phyloP scores from a whole-genome alignment of 2,113 vertebrate genomes.

The Eolophus roseicapilla region DNA sequence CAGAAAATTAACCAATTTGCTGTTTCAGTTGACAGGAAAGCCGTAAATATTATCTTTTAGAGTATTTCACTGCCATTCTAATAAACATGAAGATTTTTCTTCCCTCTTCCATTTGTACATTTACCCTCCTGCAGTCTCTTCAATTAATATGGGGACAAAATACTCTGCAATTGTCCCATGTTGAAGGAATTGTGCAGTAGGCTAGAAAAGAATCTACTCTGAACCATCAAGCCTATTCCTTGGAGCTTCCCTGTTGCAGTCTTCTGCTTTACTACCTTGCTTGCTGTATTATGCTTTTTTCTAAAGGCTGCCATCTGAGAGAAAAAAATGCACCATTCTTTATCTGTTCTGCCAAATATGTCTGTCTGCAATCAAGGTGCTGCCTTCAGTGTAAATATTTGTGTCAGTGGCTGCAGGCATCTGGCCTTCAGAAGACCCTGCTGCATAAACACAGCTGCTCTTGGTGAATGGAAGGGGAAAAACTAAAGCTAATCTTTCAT shows the following conservation, averaged over 20 bases:
- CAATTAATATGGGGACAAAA: not conserved
- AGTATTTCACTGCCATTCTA: not conserved
- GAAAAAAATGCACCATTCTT: not conserved
- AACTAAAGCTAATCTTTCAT: not conserved
- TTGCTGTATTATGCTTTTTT: not conserved
- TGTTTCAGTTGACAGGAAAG: constrained; percentile 15
- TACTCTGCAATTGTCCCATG: not conserved
- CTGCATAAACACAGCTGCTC: not conserved
- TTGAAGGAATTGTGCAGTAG: not conserved
- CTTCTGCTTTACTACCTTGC: not conserved
- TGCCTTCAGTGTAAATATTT: not conserved
- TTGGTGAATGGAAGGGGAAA: not conserved
- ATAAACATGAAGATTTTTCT: constrained; percentile 14
- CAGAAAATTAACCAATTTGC: not conserved
- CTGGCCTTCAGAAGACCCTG: not conserved
- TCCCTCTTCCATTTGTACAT: not conserved
- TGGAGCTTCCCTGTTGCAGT: not conserved
- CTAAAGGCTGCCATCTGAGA: not conserved
- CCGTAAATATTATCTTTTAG: not conserved
- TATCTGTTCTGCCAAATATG: not conserved
- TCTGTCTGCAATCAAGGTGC: not conserved
- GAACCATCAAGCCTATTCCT: not conserved
- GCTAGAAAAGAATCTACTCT: not conserved
- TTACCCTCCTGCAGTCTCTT: not conserved
- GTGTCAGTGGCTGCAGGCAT: not conserved